Percentiles rank a stretch among this genome's conserved stretches.
These are phyloP conservation scores for Tinamus major DNA, from an alignment of 2,797 vertebrate genomes.

Conservation along the genomic window DNA sequence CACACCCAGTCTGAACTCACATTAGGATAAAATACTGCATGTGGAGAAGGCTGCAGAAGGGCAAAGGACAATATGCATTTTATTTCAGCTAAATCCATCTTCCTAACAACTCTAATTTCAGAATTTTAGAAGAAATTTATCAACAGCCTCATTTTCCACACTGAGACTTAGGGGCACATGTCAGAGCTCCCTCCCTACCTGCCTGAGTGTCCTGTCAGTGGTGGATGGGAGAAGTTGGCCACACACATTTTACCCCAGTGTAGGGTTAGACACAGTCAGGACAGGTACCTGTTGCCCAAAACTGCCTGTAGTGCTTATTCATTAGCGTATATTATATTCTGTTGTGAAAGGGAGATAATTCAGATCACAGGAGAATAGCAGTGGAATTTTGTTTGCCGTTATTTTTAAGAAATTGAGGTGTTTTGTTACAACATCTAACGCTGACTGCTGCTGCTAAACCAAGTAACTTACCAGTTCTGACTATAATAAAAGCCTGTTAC, in stretches of 20 bases:
- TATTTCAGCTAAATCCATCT: not conserved
- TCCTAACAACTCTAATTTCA: not conserved
- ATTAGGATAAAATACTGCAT: not conserved
- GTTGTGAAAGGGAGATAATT: not conserved
- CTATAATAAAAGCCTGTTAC: not conserved
- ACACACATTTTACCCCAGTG: not conserved
- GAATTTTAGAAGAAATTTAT: not conserved
- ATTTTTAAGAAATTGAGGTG: conserved; percentile 5
- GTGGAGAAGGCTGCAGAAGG: not conserved
- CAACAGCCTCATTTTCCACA: not conserved
- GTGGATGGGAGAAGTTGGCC: not conserved
- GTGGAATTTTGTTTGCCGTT: not conserved
- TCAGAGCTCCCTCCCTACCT: not conserved
- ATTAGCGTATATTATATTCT: not conserved
- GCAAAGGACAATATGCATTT: not conserved
- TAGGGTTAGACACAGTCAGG: not conserved
- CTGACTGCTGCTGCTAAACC: not conserved
- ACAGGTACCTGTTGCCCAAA: not conserved
- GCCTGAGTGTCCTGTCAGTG: not conserved
- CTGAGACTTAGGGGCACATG: not conserved
- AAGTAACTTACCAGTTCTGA: not conserved
- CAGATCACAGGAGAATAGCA: not conserved
- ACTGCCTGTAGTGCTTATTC: not conserved
- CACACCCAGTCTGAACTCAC: not conserved
- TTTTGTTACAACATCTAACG: not conserved